phyloP scores from a whole-genome alignment of 2,797 vertebrate genomes.

The Erethizon dorsatum region DNA sequence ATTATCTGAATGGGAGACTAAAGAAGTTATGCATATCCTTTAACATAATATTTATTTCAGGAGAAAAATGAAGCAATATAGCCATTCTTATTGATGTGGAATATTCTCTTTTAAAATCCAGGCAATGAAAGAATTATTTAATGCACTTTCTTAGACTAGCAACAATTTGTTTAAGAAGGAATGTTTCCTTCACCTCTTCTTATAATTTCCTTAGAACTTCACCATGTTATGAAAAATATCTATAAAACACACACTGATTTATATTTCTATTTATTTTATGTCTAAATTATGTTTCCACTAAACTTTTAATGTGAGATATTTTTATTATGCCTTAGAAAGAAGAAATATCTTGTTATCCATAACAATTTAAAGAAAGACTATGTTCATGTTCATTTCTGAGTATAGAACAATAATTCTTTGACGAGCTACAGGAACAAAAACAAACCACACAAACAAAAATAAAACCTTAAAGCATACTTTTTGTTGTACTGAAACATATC shows the following conservation, averaged over 20 bases:
- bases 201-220: not conserved
- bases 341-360: not conserved
- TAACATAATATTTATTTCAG: not conserved
- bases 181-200: not conserved
- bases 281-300: not conserved
- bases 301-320: not conserved
- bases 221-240: not conserved
- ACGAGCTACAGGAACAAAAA: not conserved
- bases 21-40: not conserved
- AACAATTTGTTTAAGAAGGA: not conserved
- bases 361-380: slow-evolving; percentile 14
- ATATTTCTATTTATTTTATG: not conserved
- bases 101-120: slow-evolving; percentile 2
- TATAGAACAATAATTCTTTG: slow-evolving; percentile 17
- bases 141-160: not conserved
- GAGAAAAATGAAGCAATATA: not conserved
- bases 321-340: not conserved
- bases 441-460: not conserved
- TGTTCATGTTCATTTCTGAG: not conserved
- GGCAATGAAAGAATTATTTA: not conserved
- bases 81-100: not conserved
- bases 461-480: not conserved
- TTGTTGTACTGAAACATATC: not conserved
- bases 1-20: not conserved
- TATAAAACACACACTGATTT: not conserved